Conservation (phyloP, 2,797 vertebrate species). For the Sebastes cheni region DNA sequence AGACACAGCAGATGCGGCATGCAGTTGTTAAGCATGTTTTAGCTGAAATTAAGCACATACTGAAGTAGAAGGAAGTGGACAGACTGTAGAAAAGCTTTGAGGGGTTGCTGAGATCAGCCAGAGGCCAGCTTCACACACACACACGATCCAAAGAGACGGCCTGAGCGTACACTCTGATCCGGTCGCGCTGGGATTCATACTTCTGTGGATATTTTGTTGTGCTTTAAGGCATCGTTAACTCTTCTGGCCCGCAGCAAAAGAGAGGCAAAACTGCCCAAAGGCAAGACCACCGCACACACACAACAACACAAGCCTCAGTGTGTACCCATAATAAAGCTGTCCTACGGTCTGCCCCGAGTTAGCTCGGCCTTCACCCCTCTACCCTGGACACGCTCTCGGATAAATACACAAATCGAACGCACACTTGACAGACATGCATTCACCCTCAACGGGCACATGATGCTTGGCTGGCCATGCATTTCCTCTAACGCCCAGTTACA, state of each 20-base stretch:
- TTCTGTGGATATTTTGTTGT: conserved; percentile 40
- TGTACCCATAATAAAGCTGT: conserved; percentile 11
- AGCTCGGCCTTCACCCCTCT: conserved; percentile 15
- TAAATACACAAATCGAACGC: conserved; percentile 38
- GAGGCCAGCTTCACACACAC: conserved; percentile 26
- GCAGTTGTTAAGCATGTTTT: not conserved
- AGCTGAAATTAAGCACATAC: not conserved
- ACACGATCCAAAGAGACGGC: conserved; percentile 4
- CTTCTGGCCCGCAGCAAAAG: conserved; percentile 39
- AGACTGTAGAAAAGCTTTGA: conserved; percentile 13
- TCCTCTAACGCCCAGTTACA: conserved; percentile 22
- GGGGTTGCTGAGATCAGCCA: conserved; percentile 31
- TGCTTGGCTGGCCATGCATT: conserved; percentile 48
- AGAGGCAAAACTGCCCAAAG: conserved; percentile 9
- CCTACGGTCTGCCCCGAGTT: conserved; percentile 1
- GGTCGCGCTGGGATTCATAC: conserved; percentile 1
- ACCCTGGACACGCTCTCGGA: not conserved
- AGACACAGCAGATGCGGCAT: not conserved
- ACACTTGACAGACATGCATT: conserved; percentile 35
- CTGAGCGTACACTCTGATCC: conserved; percentile 4
- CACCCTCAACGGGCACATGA: not conserved
- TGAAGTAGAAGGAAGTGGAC: conserved; percentile 1
- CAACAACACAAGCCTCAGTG: not conserved
- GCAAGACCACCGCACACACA: not conserved
- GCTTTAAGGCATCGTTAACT: conserved; percentile 50